A percentile compares a stretch with the other conserved stretches of the same genome.
Conservation (phyloP, 1,140 invertebrate genomes). For the Saccostrea echinata region DNA sequence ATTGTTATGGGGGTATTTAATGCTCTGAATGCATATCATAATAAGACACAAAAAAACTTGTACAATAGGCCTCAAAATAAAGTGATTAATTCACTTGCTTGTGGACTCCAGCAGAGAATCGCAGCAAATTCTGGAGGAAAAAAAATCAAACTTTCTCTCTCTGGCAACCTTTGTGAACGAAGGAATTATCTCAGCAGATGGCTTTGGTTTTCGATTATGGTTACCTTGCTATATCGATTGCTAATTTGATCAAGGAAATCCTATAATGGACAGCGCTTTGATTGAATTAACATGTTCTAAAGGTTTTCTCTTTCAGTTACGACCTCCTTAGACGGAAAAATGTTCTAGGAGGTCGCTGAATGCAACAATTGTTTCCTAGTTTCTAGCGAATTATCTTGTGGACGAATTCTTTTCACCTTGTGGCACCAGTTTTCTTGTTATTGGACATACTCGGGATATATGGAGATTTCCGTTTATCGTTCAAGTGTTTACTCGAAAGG, state of each 20-base stretch:
- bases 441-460: slow-evolving; percentile 18
- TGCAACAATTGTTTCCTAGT: slow-evolving; percentile 11
- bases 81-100: slow-evolving; percentile 17
- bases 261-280: not conserved
- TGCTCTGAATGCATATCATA: not conserved
- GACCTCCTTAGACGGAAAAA: not conserved
- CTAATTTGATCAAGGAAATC: slow-evolving; percentile 34
- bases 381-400: not conserved
- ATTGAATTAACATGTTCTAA: slow-evolving; percentile 9
- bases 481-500: slow-evolving; percentile 7
- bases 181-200: slow-evolving; percentile 16
- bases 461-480: slow-evolving; percentile 6
- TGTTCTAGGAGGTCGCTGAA: not conserved
- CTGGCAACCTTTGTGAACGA: not conserved
- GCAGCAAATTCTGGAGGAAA: not conserved
- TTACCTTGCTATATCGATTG: slow-evolving; percentile 34
- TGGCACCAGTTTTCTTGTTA: not conserved
- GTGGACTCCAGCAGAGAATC: not conserved
- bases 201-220: slow-evolving; percentile 6
- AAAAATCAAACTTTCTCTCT: not conserved
- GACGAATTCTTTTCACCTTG: not conserved
- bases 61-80: not conserved
- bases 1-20: slow-evolving; percentile 22
- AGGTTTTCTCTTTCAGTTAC: not conserved
- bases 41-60: not conserved